Percentiles rank a stretch among this genome's conserved stretches.
Evolutionary conservation across 1,140 invertebrate genomes (phyloP).

Genomic region (Trichonephila clavipes): DNA sequence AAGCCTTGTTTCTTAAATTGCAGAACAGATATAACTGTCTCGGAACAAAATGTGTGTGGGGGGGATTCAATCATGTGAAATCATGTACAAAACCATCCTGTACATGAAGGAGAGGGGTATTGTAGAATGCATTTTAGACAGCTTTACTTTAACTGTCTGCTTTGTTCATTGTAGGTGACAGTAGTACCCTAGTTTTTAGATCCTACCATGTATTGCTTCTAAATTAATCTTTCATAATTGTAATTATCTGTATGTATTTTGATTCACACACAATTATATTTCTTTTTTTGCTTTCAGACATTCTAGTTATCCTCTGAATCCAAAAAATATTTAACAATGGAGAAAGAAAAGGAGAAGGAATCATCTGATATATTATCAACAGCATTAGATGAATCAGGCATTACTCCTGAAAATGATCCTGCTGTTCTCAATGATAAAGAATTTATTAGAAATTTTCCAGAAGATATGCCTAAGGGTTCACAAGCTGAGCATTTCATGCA

Average conservation of each 20-base stretch:
- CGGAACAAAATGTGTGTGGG: no score
- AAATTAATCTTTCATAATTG: no score
- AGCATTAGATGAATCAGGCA: conserved; percentile 80
- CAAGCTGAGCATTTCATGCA: conserved; percentile 31
- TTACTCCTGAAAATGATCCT: conserved; percentile 77
- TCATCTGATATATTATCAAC: conserved; percentile 80
- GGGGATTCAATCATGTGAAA: no score
- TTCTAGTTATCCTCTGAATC: background rate
- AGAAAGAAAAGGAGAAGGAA: conserved; percentile 27
- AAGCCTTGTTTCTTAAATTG: no score
- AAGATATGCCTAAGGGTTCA: conserved; percentile 7
- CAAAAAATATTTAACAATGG: background rate
- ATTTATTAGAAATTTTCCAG: background rate
- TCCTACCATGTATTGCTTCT: no score
- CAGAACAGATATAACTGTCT: no score
- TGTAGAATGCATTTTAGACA: no score
- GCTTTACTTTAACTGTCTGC: no score
- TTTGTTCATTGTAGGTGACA: no score
- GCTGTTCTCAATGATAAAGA: conserved; percentile 53
- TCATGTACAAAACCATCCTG: no score
- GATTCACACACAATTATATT: background rate
- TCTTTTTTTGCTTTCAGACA: background rate
- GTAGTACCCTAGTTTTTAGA: no score
- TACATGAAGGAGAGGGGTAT: no score
- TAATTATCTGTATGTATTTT: background rate